phyloP scores from a whole-genome alignment of 2,797 vertebrate species.

The Aeoliscus strigatus region DNA sequence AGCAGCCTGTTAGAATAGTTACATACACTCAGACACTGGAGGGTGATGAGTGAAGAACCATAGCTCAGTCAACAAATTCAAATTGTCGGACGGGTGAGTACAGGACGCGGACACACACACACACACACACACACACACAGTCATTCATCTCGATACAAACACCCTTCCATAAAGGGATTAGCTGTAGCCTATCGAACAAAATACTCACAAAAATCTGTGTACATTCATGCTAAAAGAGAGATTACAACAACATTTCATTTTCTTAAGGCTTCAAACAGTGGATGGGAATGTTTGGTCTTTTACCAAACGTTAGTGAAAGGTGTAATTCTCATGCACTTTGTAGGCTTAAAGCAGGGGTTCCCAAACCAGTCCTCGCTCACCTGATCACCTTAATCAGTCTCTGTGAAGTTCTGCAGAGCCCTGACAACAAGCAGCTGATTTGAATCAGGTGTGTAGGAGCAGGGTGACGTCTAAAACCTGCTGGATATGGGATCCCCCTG shows the following conservation, averaged over 20 bases:
- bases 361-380: too few species aligned
- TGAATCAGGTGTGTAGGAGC: too few species aligned
- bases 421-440: too few species aligned
- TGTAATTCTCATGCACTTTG: constrained; percentile 50
- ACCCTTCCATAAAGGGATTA: constrained; percentile 66
- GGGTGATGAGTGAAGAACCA: constrained; percentile 74
- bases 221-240: constrained; percentile 49
- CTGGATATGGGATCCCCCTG: too few species aligned
- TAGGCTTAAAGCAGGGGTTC: constrained; percentile 39
- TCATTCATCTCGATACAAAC: constrained; percentile 62
- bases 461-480: too few species aligned
- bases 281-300: constrained; percentile 51
- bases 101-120: constrained; percentile 51
- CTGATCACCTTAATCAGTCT: too few species aligned
- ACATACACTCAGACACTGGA: constrained; percentile 68
- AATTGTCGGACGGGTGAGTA: constrained; percentile 63
- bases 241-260: constrained; percentile 68
- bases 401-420: too few species aligned
- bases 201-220: constrained; percentile 62
- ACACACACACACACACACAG: constrained; percentile 27
- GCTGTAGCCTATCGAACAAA: constrained; percentile 66
- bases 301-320: constrained; percentile 58
- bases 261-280: constrained; percentile 53
- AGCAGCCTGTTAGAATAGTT: constrained; percentile 77
- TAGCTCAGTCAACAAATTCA: constrained; percentile 68